Evolutionary conservation across 2,113 vertebrate species (phyloP), one percentile per base, ranked within the genome.

Genomic region (Saguinus imperator): DNA sequence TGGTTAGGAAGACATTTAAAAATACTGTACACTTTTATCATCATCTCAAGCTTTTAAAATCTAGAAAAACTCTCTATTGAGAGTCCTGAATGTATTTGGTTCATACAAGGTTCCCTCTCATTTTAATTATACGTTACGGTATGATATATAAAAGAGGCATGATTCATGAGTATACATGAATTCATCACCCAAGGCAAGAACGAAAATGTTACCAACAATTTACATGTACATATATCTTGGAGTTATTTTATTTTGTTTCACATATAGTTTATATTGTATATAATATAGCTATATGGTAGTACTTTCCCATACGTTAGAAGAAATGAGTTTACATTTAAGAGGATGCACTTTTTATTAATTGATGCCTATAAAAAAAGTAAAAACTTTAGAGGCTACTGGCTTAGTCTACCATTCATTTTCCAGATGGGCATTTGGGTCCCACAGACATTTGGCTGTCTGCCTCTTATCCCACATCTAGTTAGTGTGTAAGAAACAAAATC

Each of bases 181-280:
- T 95, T 70, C 40, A 29, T 87, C 61, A 90, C 18, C 37, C 55
- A 96, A 93, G 61, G 55, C 27, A 80, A 84, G 37, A 97, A 79
- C 37, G 91, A 89, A 70, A 95, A 87, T 50, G 43, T 88, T 80
- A 91, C 14, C 35, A 50, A 88, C 37, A 75, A 75, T 85, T 91
- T 85, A 58, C 48, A 73, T 73, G 23, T 89, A 45, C 20, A 9
- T 75, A 16, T 58, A 57, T 37, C 35, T 6, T 10, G 48, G n/a
- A 18, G 66, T 37, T 37, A 73, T 81, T 57, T 55, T 37, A 57
- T 45, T 61, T 95, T 93, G 13, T 88, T 91, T 83, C 79, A 27
- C 80, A 2, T 79, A 18, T 40, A 6, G 1, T 52, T 58, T 73
- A 75, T 80, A 73, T 80, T 58, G 5, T 40, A 64, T 35, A 52